Percentiles rank a stretch among this genome's conserved stretches.
These are phyloP conservation scores for Mycteria americana DNA, from an alignment of 2,797 vertebrate genomes.

Conservation along the genomic window DNA sequence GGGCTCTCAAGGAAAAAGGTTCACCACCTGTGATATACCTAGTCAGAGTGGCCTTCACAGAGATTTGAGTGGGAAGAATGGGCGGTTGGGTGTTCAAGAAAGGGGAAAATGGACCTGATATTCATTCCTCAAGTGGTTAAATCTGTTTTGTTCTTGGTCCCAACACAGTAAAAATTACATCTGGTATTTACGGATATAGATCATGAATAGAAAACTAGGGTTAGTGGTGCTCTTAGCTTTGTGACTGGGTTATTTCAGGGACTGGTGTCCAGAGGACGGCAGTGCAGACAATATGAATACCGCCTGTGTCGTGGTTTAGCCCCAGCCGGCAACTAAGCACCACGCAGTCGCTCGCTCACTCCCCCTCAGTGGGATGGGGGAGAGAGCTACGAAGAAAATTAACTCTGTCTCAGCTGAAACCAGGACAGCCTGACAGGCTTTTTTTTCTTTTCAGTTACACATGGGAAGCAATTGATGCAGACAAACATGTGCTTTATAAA, in stretches of 20 bases:
- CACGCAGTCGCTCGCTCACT: too few species aligned
- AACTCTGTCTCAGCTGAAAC: too few species aligned
- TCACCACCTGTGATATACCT: neutral
- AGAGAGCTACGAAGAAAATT: too few species aligned
- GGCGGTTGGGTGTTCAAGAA: neutral
- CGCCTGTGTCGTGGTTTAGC: too few species aligned
- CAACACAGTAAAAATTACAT: neutral
- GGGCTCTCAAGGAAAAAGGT: neutral
- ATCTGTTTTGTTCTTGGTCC: neutral
- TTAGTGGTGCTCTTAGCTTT: neutral
- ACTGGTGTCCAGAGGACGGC: neutral
- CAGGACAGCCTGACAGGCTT: neutral
- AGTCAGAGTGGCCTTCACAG: neutral
- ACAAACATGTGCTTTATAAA: slow-evolving; percentile 81
- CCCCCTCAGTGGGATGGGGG: too few species aligned
- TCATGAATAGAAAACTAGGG: rapidly evolving
- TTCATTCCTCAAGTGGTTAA: neutral
- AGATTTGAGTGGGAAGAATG: neutral
- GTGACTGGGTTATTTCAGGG: neutral
- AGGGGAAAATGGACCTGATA: rapidly evolving
- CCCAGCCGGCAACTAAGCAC: too few species aligned
- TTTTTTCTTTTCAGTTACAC: slow-evolving; percentile 80
- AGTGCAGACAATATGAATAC: neutral
- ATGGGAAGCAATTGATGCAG: slow-evolving; percentile 89
- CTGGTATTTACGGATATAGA: neutral